A percentile compares a stretch with the other conserved stretches of the same genome.
phyloP scores from a whole-genome alignment of 2,113 vertebrate species.

The Pionites leucogaster region DNA sequence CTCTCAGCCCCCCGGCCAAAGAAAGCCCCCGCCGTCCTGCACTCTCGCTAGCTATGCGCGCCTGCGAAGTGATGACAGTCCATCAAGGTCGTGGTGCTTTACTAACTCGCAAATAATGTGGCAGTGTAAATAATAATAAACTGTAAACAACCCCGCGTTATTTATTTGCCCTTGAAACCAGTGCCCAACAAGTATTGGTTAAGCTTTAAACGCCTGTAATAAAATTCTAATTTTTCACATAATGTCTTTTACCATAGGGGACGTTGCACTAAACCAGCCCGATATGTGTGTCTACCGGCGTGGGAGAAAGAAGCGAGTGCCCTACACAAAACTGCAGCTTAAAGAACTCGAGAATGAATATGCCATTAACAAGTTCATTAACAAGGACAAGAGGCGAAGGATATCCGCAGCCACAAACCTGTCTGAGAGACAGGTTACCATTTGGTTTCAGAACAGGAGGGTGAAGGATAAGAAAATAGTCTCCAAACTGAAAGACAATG shows the following conservation, averaged over 20 bases:
- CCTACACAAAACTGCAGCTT: constrained; percentile 93
- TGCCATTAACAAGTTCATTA: constrained; percentile 96
- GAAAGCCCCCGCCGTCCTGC: not conserved
- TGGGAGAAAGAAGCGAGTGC: constrained; percentile 96
- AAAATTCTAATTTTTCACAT: constrained; percentile 69
- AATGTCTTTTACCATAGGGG: constrained; percentile 78
- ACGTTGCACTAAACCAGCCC: constrained; percentile 94
- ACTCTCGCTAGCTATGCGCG: constrained; percentile 45
- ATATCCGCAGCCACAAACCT: constrained; percentile 88
- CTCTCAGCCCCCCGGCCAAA: not conserved
- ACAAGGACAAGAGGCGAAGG: constrained; percentile 94
- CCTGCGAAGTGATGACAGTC: constrained; percentile 66
- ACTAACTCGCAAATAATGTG: constrained; percentile 56
- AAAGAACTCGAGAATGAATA: constrained; percentile 88
- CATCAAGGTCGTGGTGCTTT: constrained; percentile 61
- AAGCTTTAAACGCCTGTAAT: constrained; percentile 39
- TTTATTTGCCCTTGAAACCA: constrained; percentile 45
- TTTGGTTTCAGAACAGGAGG: constrained; percentile 91
- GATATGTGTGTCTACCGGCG: constrained; percentile 95
- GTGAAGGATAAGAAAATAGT: constrained; percentile 90
- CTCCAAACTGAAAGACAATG: constrained; percentile 84
- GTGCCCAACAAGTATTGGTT: not conserved
- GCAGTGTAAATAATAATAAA: constrained; percentile 70
- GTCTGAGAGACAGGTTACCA: constrained; percentile 88
- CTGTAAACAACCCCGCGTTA: constrained; percentile 51